Evolutionary conservation across 2,113 vertebrate genomes (phyloP).

Genomic region (Clarias gariepinus): DNA sequence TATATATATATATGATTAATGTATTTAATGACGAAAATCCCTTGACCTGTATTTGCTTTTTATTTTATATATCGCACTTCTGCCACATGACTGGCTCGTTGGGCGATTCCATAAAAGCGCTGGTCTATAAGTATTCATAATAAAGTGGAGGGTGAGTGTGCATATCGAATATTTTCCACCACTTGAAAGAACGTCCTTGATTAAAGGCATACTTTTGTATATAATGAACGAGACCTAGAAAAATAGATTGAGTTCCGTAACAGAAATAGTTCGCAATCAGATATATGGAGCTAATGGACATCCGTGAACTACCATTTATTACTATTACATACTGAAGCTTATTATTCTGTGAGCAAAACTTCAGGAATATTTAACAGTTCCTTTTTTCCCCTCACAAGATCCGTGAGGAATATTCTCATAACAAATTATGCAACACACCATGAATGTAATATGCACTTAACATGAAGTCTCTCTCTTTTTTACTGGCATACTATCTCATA

Average conservation of each 20-base stretch:
- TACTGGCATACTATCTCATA: slow-evolving; percentile 67
- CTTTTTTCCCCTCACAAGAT: slow-evolving; percentile 33
- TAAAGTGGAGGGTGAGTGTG: background rate
- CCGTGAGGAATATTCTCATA: slow-evolving; percentile 63
- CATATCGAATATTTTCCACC: background rate
- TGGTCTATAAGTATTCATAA: background rate
- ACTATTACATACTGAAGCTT: slow-evolving; percentile 26
- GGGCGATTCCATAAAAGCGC: background rate
- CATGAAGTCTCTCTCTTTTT: slow-evolving; percentile 74
- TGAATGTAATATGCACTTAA: slow-evolving; percentile 73
- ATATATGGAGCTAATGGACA: slow-evolving; percentile 33
- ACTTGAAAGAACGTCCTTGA: background rate
- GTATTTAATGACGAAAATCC: background rate
- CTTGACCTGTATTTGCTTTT: background rate
- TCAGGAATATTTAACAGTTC: slow-evolving; percentile 51
- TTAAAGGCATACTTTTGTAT: slow-evolving; percentile 3
- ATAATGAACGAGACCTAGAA: slow-evolving; percentile 7
- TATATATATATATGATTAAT: background rate
- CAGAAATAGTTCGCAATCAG: slow-evolving; percentile 6
- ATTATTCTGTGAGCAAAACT: slow-evolving; percentile 44
- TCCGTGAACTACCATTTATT: slow-evolving; percentile 38
- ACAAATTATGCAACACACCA: slow-evolving; percentile 71
- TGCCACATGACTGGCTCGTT: background rate
- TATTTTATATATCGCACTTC: background rate
- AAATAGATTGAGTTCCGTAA: slow-evolving; percentile 7